Evolutionary conservation across 2,888 invertebrate genomes (phyloP).

Genomic region (Spatulosminthurus flaviceps): DNA sequence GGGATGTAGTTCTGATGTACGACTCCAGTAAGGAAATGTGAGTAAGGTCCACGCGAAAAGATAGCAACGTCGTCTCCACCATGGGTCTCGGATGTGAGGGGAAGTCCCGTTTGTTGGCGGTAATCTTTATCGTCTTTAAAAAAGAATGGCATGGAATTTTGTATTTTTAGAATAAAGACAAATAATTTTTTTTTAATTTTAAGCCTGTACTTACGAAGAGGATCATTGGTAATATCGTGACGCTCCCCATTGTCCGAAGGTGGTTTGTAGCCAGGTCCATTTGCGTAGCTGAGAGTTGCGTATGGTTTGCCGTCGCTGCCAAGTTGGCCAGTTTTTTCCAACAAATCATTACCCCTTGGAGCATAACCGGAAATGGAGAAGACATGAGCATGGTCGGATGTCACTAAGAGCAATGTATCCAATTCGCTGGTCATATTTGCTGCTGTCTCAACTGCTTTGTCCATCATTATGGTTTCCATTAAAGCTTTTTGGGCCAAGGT

Average conservation of each 20-base stretch:
- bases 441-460: constrained; percentile 75
- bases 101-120: constrained; percentile 48
- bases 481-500: constrained; percentile 75
- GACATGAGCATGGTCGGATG: constrained; percentile 81
- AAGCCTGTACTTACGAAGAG: background rate
- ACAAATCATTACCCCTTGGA: constrained; percentile 72
- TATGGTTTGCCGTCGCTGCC: constrained; percentile 18
- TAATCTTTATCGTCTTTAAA: too few species aligned
- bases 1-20: constrained; percentile 71
- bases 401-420: constrained; percentile 83
- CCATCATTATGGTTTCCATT: constrained; percentile 81
- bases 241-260: constrained; percentile 67
- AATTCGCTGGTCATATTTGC: constrained; percentile 70
- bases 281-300: constrained; percentile 77
- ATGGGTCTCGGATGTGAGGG: constrained; percentile 65
- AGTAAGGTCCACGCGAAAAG: constrained; percentile 83
- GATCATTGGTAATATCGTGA: constrained; percentile 68
- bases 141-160: too few species aligned
- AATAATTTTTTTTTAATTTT: too few species aligned
- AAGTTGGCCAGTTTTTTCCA: constrained; percentile 67
- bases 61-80: constrained; percentile 87
- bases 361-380: constrained; percentile 69
- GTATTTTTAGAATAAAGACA: too few species aligned
- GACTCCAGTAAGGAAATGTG: constrained; percentile 80
- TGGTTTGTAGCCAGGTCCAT: constrained; percentile 74